Evolutionary conservation across 2,888 invertebrate species (phyloP).

Genomic region (Invenusta paracnida): DNA sequence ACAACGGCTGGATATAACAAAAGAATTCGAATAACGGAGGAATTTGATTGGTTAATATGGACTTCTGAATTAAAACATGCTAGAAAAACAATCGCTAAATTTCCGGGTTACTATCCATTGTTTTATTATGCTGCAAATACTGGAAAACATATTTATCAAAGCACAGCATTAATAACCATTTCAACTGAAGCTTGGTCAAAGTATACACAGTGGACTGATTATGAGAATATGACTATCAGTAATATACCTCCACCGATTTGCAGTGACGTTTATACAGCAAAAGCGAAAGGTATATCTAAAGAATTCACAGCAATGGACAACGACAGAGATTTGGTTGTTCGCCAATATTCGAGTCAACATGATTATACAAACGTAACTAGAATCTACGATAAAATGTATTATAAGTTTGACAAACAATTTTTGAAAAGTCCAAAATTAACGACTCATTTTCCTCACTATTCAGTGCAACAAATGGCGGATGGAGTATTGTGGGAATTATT

Average conservation of each 20-base stretch:
- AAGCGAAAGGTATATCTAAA: neutral
- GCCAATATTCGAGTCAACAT: neutral
- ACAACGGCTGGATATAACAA: neutral
- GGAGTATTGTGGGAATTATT: neutral
- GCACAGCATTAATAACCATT: neutral
- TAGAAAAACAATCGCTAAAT: neutral
- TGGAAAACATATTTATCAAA: neutral
- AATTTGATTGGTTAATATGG: neutral
- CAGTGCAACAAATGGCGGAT: neutral
- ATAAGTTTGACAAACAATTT: neutral
- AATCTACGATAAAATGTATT: neutral
- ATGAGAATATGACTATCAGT: neutral
- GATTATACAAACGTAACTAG: neutral
- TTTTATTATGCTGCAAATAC: neutral
- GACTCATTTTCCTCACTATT: neutral
- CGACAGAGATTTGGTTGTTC: neutral
- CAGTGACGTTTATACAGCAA: neutral
- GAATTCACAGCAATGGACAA: neutral
- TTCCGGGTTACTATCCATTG: neutral
- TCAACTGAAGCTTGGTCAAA: neutral
- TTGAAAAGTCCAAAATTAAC: neutral
- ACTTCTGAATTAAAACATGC: neutral
- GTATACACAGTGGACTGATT: neutral
- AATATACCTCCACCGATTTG: neutral
- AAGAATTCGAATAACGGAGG: neutral